These are phyloP conservation scores for Otolemur garnettii DNA, from an alignment of 2,113 vertebrate species.

Conservation along the genomic window DNA sequence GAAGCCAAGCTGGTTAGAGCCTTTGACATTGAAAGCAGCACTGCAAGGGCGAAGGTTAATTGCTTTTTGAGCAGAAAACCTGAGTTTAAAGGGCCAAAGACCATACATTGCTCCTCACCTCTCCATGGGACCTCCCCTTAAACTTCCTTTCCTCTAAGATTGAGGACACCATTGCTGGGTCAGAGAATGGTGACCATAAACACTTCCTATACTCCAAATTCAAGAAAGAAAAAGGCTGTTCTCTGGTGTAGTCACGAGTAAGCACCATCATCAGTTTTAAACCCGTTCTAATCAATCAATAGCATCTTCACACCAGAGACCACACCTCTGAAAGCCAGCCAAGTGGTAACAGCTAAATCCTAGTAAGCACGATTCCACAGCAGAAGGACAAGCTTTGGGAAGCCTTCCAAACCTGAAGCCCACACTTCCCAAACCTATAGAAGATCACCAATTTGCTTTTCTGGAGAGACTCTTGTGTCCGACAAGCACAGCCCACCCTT, in stretches of 20 bases:
- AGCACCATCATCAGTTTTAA: background rate
- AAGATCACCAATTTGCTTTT: background rate
- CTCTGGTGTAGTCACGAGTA: background rate
- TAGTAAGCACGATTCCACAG: background rate
- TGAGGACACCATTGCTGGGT: background rate
- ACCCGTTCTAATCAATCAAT: no score
- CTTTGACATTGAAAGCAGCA: background rate
- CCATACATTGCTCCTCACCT: rapidly evolving
- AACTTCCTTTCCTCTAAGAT: background rate
- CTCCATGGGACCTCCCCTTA: background rate
- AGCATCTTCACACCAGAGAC: background rate
- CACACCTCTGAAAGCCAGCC: background rate
- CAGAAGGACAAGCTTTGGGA: background rate
- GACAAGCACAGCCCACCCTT: no score
- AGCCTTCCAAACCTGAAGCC: background rate
- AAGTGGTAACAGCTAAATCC: no score
- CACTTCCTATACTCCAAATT: background rate
- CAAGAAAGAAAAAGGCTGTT: background rate
- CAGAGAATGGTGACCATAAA: background rate
- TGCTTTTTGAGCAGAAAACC: background rate
- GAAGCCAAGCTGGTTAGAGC: background rate
- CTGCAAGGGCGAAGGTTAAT: no score
- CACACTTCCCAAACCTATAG: background rate
- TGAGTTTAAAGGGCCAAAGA: background rate
- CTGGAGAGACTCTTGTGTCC: background rate